These are phyloP conservation scores for Gymnoscopelus microlampas DNA, from an alignment of 2,797 vertebrate species.

Conservation along the genomic window DNA sequence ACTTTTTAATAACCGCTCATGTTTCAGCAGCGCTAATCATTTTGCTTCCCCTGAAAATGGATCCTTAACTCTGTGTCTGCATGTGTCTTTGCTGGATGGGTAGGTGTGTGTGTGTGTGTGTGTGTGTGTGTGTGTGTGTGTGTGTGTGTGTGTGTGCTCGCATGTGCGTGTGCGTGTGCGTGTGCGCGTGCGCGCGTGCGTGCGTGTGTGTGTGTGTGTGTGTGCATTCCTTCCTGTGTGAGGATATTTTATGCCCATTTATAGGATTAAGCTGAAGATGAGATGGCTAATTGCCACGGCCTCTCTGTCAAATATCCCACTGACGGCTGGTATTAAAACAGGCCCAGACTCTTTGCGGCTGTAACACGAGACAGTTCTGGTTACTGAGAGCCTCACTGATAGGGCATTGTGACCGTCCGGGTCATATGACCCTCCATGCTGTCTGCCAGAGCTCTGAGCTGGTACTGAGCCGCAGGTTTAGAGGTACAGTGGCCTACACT, in stretches of 20 bases:
- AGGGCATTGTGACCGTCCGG: conserved; percentile 23
- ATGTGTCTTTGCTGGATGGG: conserved; percentile 7
- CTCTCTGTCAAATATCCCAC: conserved; percentile 14
- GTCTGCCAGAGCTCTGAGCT: conserved; percentile 11
- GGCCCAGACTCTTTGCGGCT: conserved; percentile 6
- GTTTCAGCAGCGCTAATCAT: conserved; percentile 80
- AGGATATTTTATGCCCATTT: conserved; percentile 12
- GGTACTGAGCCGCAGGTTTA: conserved; percentile 53
- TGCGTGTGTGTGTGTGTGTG: background rate
- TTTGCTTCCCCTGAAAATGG: conserved; percentile 66
- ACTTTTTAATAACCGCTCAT: conserved; percentile 82
- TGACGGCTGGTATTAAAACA: conserved; percentile 12
- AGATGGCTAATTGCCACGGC: conserved; percentile 6
- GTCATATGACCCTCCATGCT: conserved; percentile 33
- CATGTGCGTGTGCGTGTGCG: background rate
- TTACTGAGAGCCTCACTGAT: conserved; percentile 22
- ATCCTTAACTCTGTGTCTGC: conserved; percentile 42
- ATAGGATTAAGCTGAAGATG: conserved; percentile 25
- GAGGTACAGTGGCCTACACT: conserved; percentile 51
- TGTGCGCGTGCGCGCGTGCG: background rate
- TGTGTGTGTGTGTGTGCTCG: background rate
- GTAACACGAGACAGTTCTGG: conserved; percentile 26
- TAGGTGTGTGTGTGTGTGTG: conserved; percentile 1
- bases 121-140: conserved; percentile 21
- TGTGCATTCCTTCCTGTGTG: background rate